These are phyloP conservation scores for Proisotoma minuta DNA, from an alignment of 2,888 invertebrate genomes.

Conservation along the genomic window DNA sequence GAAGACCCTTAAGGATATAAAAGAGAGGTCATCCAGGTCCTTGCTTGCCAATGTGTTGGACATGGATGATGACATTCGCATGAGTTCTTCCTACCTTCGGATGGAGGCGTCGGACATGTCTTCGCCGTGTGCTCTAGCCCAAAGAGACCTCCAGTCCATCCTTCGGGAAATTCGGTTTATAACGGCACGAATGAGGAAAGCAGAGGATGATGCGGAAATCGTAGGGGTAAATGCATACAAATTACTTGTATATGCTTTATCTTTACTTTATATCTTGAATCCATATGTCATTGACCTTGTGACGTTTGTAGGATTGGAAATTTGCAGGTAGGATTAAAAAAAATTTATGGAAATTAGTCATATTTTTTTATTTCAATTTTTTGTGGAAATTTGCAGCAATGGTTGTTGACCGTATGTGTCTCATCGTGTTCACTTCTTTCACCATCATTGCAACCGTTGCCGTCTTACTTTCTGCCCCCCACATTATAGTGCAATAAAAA, in stretches of 20 bases:
- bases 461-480: conserved; percentile 85
- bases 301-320: too few species aligned
- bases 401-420: conserved; percentile 95
- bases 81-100: conserved; percentile 54
- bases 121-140: conserved; percentile 47
- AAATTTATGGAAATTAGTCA: too few species aligned
- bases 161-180: conserved; percentile 90
- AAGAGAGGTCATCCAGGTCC: conserved; percentile 89
- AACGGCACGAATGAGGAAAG: conserved; percentile 86
- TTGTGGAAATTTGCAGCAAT: conserved; percentile 54
- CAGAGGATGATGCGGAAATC: conserved; percentile 86
- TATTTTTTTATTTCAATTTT: too few species aligned
- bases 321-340: conserved; percentile 66
- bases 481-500: conserved; percentile 83
- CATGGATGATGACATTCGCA: conserved; percentile 88
- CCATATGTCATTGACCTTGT: too few species aligned
- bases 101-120: conserved; percentile 48
- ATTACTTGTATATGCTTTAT: too few species aligned
- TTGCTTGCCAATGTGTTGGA: conserved; percentile 90
- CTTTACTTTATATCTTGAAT: too few species aligned
- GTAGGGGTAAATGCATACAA: too few species aligned
- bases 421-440: conserved; percentile 91
- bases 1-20: conserved; percentile 73
- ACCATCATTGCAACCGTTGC: conserved; percentile 88
- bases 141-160: conserved; percentile 75